phyloP scores from a whole-genome alignment of 2,797 vertebrate species.

The Ammospiza maritima region DNA sequence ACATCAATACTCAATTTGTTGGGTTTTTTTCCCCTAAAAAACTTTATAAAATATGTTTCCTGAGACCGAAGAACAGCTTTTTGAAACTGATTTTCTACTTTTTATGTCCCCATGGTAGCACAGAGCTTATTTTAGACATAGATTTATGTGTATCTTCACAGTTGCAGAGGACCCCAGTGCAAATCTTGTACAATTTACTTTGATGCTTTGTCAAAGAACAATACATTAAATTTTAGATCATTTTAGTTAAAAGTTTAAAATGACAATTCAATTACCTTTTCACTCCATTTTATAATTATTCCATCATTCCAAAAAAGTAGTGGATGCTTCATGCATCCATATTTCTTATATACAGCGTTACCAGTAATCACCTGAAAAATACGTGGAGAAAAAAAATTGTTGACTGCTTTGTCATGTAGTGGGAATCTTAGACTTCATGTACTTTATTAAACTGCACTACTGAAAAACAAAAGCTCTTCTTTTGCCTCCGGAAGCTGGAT shows the following conservation, averaged over 20 bases:
- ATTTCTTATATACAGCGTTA: background rate
- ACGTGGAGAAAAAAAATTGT: background rate
- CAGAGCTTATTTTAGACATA: background rate
- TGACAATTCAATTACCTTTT: background rate
- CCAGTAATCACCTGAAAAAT: background rate
- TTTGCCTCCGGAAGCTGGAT: background rate
- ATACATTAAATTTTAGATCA: rapidly evolving
- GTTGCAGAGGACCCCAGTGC: background rate
- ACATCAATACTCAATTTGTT: background rate
- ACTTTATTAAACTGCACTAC: background rate
- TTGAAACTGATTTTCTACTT: background rate
- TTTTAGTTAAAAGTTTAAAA: background rate
- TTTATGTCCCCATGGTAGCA: rapidly evolving
- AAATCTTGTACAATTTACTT: background rate
- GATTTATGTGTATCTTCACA: background rate
- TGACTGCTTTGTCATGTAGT: background rate
- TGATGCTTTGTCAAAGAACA: background rate
- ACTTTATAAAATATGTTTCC: background rate
- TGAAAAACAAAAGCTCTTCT: background rate
- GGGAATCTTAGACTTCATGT: background rate
- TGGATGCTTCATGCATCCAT: background rate
- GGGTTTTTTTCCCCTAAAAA: background rate
- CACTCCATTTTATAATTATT: background rate
- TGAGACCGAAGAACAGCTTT: background rate
- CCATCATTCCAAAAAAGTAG: background rate